phyloP scores from a whole-genome alignment of 2,113 vertebrate species.

The Gallinago undulata region DNA sequence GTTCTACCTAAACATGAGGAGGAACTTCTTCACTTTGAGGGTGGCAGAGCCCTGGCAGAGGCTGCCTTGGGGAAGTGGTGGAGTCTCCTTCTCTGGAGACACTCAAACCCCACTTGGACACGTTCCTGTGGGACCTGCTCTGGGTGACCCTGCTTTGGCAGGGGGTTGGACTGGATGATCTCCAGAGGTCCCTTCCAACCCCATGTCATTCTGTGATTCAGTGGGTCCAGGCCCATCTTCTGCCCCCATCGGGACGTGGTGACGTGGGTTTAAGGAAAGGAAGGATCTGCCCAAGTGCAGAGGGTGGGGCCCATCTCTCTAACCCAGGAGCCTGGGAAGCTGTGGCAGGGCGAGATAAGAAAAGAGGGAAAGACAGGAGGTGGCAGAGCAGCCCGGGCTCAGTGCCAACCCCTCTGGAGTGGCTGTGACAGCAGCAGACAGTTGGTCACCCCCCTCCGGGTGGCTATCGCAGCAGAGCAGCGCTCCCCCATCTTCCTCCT shows the following conservation, averaged over 20 bases:
- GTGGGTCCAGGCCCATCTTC: neutral
- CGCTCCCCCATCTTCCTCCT: neutral
- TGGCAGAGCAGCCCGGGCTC: neutral
- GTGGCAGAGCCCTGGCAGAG: too few species aligned
- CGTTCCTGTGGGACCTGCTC: too few species aligned
- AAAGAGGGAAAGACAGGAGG: neutral
- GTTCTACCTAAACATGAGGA: too few species aligned
- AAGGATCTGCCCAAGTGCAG: neutral
- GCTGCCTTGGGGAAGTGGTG: too few species aligned
- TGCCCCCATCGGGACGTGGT: accelerated
- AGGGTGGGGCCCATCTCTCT: neutral
- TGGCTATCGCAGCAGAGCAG: neutral
- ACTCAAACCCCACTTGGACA: too few species aligned
- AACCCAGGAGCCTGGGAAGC: neutral
- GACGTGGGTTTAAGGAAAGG: neutral
- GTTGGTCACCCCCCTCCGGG: neutral
- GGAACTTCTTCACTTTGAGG: too few species aligned
- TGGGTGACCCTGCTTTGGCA: too few species aligned
- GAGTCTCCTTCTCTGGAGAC: too few species aligned
- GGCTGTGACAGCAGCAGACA: neutral
- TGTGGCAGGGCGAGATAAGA: neutral
- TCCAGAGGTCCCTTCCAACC: too few species aligned
- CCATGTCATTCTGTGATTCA: too few species aligned
- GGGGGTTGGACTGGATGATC: too few species aligned
- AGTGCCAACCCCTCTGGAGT: neutral